These are phyloP conservation scores for Clanis bilineata DNA, from an alignment of 2,888 invertebrate genomes.

Conservation along the genomic window DNA sequence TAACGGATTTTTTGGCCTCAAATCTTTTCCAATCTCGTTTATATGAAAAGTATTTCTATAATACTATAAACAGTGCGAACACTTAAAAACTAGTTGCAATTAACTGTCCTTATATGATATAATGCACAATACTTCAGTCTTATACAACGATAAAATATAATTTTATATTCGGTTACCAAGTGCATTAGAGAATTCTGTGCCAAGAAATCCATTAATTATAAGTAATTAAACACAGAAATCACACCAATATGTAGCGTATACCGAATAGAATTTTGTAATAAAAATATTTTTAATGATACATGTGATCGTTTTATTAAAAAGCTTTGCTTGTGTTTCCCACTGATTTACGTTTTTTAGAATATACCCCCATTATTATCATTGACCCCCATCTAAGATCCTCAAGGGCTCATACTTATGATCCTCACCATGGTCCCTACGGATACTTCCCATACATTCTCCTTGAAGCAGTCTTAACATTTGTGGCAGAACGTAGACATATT, in stretches of 20 bases:
- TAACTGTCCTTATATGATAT: not conserved
- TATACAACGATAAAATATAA: constrained; percentile 4
- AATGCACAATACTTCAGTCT: not conserved
- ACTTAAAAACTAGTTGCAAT: not conserved
- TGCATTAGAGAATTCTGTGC: constrained; percentile 2
- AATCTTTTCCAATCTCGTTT: not conserved
- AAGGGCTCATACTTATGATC: too few relatives aligned
- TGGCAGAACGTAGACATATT: too few relatives aligned
- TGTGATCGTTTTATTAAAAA: constrained; percentile 29
- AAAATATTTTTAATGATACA: constrained; percentile 51
- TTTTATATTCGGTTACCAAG: constrained; percentile 4
- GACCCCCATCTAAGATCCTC: too few relatives aligned
- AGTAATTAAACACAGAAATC: constrained; percentile 20
- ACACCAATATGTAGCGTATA: constrained; percentile 24
- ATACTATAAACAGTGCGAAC: not conserved
- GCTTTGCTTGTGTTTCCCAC: not conserved
- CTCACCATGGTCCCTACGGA: too few relatives aligned
- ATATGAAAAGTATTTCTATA: not conserved
- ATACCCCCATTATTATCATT: not conserved
- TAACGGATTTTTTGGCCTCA: not conserved
- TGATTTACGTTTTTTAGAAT: not conserved
- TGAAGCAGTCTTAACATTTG: too few relatives aligned
- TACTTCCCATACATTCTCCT: too few relatives aligned
- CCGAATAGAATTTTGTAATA: constrained; percentile 56
- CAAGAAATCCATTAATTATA: constrained; percentile 5